Conservation (phyloP, 2,113 vertebrate species). For the Typhlomys cinereus region DNA sequence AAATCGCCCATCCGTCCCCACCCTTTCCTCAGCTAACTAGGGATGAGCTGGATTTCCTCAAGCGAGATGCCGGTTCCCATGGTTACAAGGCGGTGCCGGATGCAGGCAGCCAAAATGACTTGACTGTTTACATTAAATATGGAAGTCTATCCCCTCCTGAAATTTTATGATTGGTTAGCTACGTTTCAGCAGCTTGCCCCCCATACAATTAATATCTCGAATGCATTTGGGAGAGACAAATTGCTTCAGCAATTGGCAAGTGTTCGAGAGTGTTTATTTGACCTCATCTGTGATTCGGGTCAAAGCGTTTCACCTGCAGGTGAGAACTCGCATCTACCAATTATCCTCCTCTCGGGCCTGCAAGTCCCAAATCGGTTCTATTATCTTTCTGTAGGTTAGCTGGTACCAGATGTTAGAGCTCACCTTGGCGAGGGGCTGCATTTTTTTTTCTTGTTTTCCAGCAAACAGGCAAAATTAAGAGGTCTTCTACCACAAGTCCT, state of each 20-base stretch:
- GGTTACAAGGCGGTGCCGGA: constrained; percentile 80
- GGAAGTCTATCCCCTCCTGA: constrained; percentile 77
- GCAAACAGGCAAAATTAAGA: background rate
- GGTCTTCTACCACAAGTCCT: background rate
- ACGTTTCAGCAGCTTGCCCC: constrained; percentile 50
- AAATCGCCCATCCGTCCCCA: constrained; percentile 14
- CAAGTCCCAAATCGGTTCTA: background rate
- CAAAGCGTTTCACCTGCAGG: background rate
- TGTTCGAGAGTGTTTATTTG: constrained; percentile 30
- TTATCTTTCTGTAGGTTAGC: constrained; percentile 49
- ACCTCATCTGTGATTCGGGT: constrained; percentile 43
- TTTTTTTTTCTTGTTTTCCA: constrained; percentile 31
- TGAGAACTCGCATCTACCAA: constrained; percentile 28
- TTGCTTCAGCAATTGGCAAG: background rate
- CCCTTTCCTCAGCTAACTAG: constrained; percentile 50
- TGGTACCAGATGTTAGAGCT: constrained; percentile 57
- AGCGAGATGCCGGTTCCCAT: constrained; percentile 81
- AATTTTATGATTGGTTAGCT: constrained; percentile 57
- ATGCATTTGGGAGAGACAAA: constrained; percentile 21
- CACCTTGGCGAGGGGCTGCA: background rate
- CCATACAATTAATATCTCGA: constrained; percentile 58
- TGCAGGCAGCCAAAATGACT: constrained; percentile 72
- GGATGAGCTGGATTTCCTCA: constrained; percentile 65
- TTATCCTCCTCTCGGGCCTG: constrained; percentile 38
- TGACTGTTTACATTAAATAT: constrained; percentile 78